These are phyloP conservation scores for Agrypnia vestita DNA, from an alignment of 1,140 invertebrate species.

Conservation along the genomic window DNA sequence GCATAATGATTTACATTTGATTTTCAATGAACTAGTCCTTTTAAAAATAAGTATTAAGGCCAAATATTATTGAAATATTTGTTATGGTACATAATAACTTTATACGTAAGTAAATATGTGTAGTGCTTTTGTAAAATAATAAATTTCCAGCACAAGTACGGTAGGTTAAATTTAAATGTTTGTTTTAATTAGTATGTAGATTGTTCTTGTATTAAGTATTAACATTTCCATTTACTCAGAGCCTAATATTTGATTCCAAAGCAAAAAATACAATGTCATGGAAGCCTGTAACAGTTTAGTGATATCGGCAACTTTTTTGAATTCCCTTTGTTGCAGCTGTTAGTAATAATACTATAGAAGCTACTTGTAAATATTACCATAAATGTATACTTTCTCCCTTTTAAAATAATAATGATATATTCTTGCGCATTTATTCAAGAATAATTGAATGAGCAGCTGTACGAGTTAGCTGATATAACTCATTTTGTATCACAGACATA, in stretches of 20 bases:
- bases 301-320: conserved; percentile 15
- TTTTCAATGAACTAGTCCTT: conserved; percentile 54
- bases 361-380: not conserved
- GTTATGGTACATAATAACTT: conserved; percentile 50
- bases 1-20: conserved; percentile 43
- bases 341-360: conserved; percentile 8
- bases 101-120: conserved; percentile 27
- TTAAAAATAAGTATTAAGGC: conserved; percentile 52
- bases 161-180: not conserved
- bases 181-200: conserved; percentile 3
- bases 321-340: conserved; percentile 10
- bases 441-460: conserved; percentile 1
- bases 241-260: conserved; percentile 36
- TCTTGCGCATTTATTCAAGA: not conserved
- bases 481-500: conserved; percentile 23
- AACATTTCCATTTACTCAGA: not conserved
- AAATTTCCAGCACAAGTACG: conserved; percentile 33
- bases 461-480: conserved; percentile 2
- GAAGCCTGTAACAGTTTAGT: not conserved
- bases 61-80: conserved; percentile 55
- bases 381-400: not conserved
- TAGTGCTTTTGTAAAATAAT: conserved; percentile 46
- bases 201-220: conserved; percentile 1
- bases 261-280: not conserved
- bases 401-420: not conserved